phyloP scores from a whole-genome alignment of 2,888 invertebrate genomes.

The Coleophora deauratella region DNA sequence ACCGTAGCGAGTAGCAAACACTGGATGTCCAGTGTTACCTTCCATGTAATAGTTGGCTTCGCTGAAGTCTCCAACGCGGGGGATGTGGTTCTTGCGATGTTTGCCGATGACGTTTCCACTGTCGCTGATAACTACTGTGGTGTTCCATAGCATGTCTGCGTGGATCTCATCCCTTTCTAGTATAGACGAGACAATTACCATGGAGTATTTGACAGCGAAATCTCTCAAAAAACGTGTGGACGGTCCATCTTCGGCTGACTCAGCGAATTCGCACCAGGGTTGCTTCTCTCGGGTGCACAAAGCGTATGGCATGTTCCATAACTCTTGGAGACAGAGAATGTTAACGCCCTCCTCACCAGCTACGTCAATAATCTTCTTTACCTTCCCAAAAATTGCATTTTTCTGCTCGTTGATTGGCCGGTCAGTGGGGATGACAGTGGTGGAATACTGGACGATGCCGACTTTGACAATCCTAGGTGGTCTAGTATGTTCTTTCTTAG shows the following conservation, averaged over 20 bases:
- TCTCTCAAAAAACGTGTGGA: conserved; percentile 88
- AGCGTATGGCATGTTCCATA: conserved; percentile 99
- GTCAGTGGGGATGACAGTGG: conserved; percentile 85
- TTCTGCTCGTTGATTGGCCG: conserved; percentile 85
- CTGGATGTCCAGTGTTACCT: conserved; percentile 96
- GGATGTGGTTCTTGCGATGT: conserved; percentile 98
- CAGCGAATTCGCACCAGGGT: conserved; percentile 99
- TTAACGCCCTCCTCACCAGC: conserved; percentile 91
- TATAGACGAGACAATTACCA: conserved; percentile 97
- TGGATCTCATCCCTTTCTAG: conserved; percentile 92
- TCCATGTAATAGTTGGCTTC: conserved; percentile 99
- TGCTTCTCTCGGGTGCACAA: conserved; percentile 97
- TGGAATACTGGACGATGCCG: conserved; percentile 91
- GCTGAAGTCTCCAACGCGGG: conserved; percentile 98
- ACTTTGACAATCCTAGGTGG: conserved; percentile 85
- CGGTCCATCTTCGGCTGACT: conserved; percentile 90
- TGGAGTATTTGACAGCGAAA: conserved; percentile 87
- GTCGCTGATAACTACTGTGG: conserved; percentile 94
- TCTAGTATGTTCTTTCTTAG: conserved; percentile 70
- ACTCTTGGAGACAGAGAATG: conserved; percentile 95
- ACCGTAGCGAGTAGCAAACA: conserved; percentile 90
- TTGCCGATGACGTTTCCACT: conserved; percentile 94
- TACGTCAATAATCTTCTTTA: conserved; percentile 84
- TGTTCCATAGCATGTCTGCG: conserved; percentile 95
- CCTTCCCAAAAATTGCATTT: conserved; percentile 84